These are phyloP conservation scores for Eurosta solidaginis DNA, from an alignment of 1,140 invertebrate species.

Conservation along the genomic window DNA sequence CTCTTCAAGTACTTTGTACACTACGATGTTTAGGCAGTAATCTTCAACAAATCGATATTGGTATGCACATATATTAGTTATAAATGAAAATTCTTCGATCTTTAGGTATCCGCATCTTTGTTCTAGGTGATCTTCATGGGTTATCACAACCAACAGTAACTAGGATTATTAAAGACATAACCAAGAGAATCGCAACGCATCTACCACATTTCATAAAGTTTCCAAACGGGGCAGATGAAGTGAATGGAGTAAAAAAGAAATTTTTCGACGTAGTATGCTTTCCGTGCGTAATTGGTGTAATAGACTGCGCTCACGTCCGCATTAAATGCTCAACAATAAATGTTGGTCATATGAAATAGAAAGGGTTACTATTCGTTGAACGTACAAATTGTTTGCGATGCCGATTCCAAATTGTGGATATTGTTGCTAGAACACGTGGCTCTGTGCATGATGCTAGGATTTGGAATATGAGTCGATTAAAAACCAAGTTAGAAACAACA, in stretches of 20 bases:
- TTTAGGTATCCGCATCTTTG: too few relatives aligned
- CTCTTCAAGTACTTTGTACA: background rate
- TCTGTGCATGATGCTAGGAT: background rate
- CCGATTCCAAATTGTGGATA: background rate
- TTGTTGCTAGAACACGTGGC: background rate
- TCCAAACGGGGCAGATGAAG: background rate
- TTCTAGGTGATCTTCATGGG: background rate
- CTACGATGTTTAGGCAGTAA: background rate
- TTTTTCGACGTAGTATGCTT: background rate
- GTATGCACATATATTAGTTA: background rate
- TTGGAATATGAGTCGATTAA: background rate
- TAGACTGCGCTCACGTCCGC: background rate
- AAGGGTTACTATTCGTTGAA: background rate
- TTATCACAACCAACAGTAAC: background rate
- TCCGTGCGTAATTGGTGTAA: background rate
- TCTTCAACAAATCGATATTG: background rate
- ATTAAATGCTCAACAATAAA: background rate
- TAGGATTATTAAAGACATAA: background rate
- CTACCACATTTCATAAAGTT: background rate
- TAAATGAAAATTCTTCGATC: background rate
- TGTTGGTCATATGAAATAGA: background rate
- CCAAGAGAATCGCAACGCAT: background rate
- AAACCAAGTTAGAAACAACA: background rate
- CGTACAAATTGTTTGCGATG: background rate
- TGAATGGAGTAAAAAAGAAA: background rate